Conservation (phyloP, 1,140 invertebrate genomes). For the Cotesia glomerata region DNA sequence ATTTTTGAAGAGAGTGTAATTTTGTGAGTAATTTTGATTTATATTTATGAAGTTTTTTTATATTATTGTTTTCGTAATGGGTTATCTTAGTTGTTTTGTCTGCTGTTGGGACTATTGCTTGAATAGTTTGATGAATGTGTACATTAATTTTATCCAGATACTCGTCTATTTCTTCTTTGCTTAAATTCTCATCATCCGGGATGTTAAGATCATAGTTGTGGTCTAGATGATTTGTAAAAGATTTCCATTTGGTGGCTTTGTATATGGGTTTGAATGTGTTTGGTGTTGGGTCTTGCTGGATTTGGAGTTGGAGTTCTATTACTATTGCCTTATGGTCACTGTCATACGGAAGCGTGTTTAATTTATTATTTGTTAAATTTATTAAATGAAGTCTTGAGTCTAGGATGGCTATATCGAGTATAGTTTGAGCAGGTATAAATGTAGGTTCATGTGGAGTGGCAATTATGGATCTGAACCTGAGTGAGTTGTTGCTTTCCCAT, state of each 20-base stretch:
- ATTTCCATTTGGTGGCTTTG: conserved; percentile 2
- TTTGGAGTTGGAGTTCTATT: not conserved
- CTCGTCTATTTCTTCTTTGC: not conserved
- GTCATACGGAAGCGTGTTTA: conserved; percentile 21
- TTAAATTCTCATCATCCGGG: not conserved
- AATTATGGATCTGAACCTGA: not conserved
- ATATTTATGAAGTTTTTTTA: not conserved
- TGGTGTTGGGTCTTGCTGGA: not conserved
- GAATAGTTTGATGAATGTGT: too few relatives aligned
- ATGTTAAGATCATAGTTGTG: not conserved
- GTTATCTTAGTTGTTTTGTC: too few relatives aligned
- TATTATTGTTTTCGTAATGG: not conserved
- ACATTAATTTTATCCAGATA: not conserved
- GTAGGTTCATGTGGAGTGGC: not conserved
- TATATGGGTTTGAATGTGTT: not conserved
- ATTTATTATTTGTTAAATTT: conserved; percentile 9
- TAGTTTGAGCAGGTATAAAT: not conserved
- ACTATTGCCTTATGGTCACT: conserved; percentile 19
- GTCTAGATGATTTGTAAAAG: not conserved
- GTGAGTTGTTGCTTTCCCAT: not conserved
- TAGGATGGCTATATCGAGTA: not conserved
- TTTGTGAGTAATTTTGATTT: conserved; percentile 7
- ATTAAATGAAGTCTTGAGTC: not conserved
- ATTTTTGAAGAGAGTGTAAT: not conserved
- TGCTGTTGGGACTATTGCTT: too few relatives aligned